Conservation (phyloP, 2,113 vertebrate genomes). For the Parus major region DNA sequence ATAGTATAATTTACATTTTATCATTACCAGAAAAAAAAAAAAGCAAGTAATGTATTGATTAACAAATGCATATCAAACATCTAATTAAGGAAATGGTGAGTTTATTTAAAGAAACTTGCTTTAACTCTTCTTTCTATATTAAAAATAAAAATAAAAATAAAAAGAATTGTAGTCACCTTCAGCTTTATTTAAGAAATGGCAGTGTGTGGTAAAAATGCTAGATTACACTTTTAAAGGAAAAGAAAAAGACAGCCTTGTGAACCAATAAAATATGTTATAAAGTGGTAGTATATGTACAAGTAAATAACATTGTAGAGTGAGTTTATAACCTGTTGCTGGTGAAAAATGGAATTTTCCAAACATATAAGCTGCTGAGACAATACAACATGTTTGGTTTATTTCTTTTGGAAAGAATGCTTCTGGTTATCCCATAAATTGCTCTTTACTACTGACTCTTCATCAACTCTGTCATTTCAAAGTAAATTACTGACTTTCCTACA, state of each 20-base stretch:
- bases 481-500: neutral
- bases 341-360: conserved; percentile 11
- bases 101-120: neutral
- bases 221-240: neutral
- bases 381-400: neutral
- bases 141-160: neutral
- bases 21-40: neutral
- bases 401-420: neutral
- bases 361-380: neutral
- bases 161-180: neutral
- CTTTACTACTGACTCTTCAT: conserved; percentile 2
- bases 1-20: neutral
- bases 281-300: neutral
- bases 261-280: neutral
- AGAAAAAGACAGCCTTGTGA: neutral
- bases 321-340: neutral
- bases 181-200: neutral
- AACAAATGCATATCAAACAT: neutral
- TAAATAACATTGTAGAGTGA: neutral
- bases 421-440: neutral
- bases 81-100: neutral
- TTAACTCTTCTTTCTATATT: neutral
- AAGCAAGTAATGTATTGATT: neutral
- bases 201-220: neutral
- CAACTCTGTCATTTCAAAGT: neutral